Base-by-base conservation (phyloP, 2,797 vertebrate species). In the Xerus rutilus region DNA sequence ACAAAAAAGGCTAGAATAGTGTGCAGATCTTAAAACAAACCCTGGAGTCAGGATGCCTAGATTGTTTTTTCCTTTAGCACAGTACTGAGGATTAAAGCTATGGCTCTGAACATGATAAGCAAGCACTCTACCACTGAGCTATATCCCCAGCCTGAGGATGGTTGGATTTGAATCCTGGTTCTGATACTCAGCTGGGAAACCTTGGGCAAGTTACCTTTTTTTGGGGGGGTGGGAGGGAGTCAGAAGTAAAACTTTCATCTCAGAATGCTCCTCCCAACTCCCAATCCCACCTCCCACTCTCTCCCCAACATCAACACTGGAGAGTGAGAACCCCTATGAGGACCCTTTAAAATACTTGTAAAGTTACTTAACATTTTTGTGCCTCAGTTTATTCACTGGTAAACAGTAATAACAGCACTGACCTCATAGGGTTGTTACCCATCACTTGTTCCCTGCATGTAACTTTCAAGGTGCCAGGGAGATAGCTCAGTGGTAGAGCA, bases 341-440 rank as follows among this genome's bases (percentile, higher is more conserved):
- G 91, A 86, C 91, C 96, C 94, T 96, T 95, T 98, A 98, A 98
- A 97, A 98, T 97, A 98, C 97, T 97, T 97, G 6, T n/a, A 65
- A 65, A 30, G 62, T 72, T 65, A 78, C 7, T 57, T 57, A 57
- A 47, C 54, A 45, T 49, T 91, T 88, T 49, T 78, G 54, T 72
- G 43, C 45, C 69, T 87, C 73, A 64, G 49, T 91, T 91, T 91
- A 72, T 84, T 93, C 45, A 93, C 65, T 32, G 45, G 57, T 84
- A 93, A 96, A 95, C 12, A 78, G 35, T 69, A 86, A 89, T 72
- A 92, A 87, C 25, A 90, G 57, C 65, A 83, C 69, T 64, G 52
- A 20, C 64, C 39, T 86, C 57, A 65, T 4, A 73, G 21, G 65
- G 82, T 74, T 73, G 30, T 93, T 78, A 90, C 23, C 30, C 49